Percentiles rank a stretch among this genome's conserved stretches.
phyloP scores from a whole-genome alignment of 1,140 invertebrate species.

The Nomia melanderi region DNA sequence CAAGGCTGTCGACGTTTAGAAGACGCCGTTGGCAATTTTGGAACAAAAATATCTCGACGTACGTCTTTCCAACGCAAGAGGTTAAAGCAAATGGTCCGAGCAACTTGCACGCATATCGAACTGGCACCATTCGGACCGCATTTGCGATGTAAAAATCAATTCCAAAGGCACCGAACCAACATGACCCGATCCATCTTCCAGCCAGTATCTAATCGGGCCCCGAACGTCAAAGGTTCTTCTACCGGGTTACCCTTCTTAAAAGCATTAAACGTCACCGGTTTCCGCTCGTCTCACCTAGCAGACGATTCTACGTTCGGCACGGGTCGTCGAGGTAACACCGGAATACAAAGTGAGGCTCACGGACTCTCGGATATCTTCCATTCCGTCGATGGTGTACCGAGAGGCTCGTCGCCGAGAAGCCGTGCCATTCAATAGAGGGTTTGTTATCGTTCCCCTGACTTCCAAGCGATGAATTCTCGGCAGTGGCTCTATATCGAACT shows the following conservation, averaged over 20 bases:
- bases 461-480: slow-evolving; percentile 46
- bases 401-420: slow-evolving; percentile 43
- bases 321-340: background rate
- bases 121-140: no score
- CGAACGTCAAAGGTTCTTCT: slow-evolving; percentile 36
- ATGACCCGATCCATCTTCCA: no score
- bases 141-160: no score
- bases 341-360: slow-evolving; percentile 38
- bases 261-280: slow-evolving; percentile 51
- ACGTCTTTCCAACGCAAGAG: no score
- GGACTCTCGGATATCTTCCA: slow-evolving; percentile 50
- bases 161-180: no score
- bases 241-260: slow-evolving; percentile 35
- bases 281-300: background rate
- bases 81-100: no score
- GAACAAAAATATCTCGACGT: no score
- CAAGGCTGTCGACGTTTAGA: no score
- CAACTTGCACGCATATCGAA: no score
- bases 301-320: slow-evolving; percentile 26
- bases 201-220: background rate
- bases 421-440: slow-evolving; percentile 52
- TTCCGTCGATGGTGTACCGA: slow-evolving; percentile 57
- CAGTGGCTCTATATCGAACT: slow-evolving; percentile 15
- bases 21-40: no score
- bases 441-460: slow-evolving; percentile 55